phyloP scores from a whole-genome alignment of 2,113 vertebrate genomes.

The Phyllostomus hastatus region DNA sequence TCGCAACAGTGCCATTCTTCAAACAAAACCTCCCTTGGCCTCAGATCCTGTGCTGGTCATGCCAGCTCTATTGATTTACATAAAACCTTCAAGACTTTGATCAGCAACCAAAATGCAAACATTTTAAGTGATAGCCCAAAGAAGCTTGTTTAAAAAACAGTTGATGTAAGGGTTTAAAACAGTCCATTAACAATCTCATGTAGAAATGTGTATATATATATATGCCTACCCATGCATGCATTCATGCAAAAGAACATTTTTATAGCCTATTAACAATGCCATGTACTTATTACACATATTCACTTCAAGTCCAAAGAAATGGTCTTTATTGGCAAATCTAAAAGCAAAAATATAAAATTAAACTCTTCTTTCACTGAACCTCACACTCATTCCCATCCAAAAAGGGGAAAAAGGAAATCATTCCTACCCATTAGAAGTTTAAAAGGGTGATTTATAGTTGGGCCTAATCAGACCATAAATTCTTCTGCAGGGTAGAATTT shows the following conservation, averaged over 20 bases:
- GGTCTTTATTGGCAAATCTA: conserved; percentile 24
- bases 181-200: conserved; percentile 68
- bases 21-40: conserved; percentile 61
- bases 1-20: conserved; percentile 60
- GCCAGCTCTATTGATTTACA: conserved; percentile 71
- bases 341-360: conserved; percentile 49
- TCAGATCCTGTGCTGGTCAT: conserved; percentile 17
- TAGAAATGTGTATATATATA: conserved; percentile 23
- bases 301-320: conserved; percentile 34
- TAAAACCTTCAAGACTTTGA: conserved; percentile 70
- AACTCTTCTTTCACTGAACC: conserved; percentile 24
- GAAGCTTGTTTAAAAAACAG: conserved; percentile 58
- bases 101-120: conserved; percentile 73
- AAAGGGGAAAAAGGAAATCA: neutral
- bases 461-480: neutral
- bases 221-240: neutral
- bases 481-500: conserved; percentile 25
- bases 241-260: conserved; percentile 34
- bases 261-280: conserved; percentile 49
- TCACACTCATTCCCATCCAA: neutral
- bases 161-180: conserved; percentile 68
- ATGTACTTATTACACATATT: conserved; percentile 9
- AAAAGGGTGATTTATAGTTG: neutral
- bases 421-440: neutral
- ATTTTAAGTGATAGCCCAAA: conserved; percentile 62